A percentile compares a stretch with the other conserved stretches of the same genome.
Conservation (phyloP, 1,140 invertebrate species). For the Halesus radiatus region DNA sequence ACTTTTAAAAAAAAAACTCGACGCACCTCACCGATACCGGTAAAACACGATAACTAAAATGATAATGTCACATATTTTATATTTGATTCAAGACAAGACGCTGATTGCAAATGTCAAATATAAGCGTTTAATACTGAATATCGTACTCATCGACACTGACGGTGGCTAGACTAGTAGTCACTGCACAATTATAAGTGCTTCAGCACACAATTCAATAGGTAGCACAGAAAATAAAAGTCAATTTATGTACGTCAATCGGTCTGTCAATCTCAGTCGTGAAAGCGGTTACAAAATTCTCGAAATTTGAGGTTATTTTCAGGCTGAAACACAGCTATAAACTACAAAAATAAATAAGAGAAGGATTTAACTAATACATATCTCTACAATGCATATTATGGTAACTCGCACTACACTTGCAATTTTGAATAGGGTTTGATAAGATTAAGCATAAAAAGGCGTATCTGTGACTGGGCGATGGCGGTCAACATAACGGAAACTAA, state of each 20-base stretch:
- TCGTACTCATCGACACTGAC: too few relatives aligned
- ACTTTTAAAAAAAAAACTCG: too few relatives aligned
- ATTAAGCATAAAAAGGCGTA: conserved; percentile 51
- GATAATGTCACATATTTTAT: too few relatives aligned
- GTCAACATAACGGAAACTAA: conserved; percentile 53
- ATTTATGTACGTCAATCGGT: conserved; percentile 9
- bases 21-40: too few relatives aligned
- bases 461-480: conserved; percentile 51
- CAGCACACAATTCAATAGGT: neutral
- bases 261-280: conserved; percentile 27
- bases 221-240: conserved; percentile 20
- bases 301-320: conserved; percentile 36
- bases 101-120: too few relatives aligned
- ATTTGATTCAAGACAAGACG: too few relatives aligned
- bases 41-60: too few relatives aligned
- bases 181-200: neutral
- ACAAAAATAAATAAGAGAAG: neutral
- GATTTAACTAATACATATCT: neutral
- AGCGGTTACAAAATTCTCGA: conserved; percentile 27
- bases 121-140: too few relatives aligned
- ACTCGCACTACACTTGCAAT: conserved; percentile 6
- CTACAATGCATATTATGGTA: neutral
- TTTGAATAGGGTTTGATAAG: conserved; percentile 31
- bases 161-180: neutral
- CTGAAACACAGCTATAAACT: neutral